Conservation (phyloP, 2,113 vertebrate genomes). For the Diadophis punctatus region DNA sequence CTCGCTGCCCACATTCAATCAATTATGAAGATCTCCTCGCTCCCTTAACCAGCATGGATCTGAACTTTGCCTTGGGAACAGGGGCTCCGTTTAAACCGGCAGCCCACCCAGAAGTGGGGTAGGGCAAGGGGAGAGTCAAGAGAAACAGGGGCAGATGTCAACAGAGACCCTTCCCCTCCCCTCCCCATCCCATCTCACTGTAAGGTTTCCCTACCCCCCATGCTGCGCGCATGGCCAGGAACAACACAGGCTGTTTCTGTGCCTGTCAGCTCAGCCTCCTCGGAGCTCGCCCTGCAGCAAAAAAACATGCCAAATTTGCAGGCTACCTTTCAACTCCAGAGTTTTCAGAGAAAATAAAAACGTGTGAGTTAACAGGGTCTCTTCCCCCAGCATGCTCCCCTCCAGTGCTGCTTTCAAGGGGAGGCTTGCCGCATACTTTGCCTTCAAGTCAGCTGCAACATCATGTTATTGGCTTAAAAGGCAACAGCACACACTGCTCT, state of each 20-base stretch:
- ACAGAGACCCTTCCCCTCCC: constrained; percentile 43
- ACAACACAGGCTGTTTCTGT: constrained; percentile 12
- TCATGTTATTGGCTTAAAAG: not conserved
- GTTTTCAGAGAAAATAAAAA: constrained; percentile 50
- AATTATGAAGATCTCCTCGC: not conserved
- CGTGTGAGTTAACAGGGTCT: fast-evolving
- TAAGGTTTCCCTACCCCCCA: constrained; percentile 9
- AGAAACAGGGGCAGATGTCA: constrained; percentile 50
- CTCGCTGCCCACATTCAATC: not conserved
- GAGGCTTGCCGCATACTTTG: not conserved
- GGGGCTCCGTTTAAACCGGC: constrained; percentile 1
- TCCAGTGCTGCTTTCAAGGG: not conserved
- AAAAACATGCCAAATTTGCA: constrained; percentile 53
- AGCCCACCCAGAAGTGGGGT: constrained; percentile 51
- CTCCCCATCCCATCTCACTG: constrained; percentile 14
- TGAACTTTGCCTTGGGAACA: constrained; percentile 21
- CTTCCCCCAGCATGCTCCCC: not conserved
- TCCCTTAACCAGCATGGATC: not conserved
- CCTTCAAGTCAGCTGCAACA: not conserved
- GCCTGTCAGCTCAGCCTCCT: fast-evolving
- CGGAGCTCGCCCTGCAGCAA: not conserved
- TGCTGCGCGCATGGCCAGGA: fast-evolving
- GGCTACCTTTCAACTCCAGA: constrained; percentile 46
- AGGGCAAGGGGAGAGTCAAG: constrained; percentile 40
- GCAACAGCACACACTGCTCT: not conserved